A percentile compares a stretch with the other conserved stretches of the same genome.
Conservation (phyloP, 2,797 vertebrate genomes). For the Tinamus major region DNA sequence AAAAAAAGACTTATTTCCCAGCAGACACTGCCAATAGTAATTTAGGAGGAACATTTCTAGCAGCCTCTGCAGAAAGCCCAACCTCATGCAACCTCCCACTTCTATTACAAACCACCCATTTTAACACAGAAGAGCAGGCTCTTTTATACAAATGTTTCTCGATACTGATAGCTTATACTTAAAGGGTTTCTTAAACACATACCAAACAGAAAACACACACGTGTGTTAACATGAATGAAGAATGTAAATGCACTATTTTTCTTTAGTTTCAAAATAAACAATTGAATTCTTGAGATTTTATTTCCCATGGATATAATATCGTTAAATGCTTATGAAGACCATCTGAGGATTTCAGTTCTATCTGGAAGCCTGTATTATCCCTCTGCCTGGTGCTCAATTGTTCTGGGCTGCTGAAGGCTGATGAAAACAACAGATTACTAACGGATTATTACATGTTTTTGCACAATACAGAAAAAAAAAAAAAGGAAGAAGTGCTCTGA, state of each 20-base stretch:
- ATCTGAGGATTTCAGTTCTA: not conserved
- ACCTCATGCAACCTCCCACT: not conserved
- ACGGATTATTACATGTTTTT: not conserved
- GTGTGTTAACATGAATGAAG: not conserved
- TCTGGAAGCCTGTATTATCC: not conserved
- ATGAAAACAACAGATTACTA: not conserved
- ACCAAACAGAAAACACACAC: not conserved
- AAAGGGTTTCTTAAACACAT: not conserved
- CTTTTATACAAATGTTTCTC: not conserved
- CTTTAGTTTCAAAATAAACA: constrained; percentile 5
- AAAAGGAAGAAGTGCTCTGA: not conserved
- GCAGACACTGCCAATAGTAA: not conserved
- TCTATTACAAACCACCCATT: not conserved
- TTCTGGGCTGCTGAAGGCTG: not conserved
- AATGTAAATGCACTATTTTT: not conserved
- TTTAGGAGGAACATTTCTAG: constrained; percentile 4
- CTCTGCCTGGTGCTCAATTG: not conserved
- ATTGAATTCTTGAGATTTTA: not conserved
- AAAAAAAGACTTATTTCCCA: not conserved
- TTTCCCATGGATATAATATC: not conserved
- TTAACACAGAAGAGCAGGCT: not conserved
- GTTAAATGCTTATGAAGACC: not conserved
- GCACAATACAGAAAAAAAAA: not conserved
- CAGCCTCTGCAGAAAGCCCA: not conserved
- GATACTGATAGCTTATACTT: not conserved